Evolutionary conservation across 2,888 invertebrate species (phyloP), one percentile per base, ranked within the genome.

Genomic region (Epinotia demarniana): DNA sequence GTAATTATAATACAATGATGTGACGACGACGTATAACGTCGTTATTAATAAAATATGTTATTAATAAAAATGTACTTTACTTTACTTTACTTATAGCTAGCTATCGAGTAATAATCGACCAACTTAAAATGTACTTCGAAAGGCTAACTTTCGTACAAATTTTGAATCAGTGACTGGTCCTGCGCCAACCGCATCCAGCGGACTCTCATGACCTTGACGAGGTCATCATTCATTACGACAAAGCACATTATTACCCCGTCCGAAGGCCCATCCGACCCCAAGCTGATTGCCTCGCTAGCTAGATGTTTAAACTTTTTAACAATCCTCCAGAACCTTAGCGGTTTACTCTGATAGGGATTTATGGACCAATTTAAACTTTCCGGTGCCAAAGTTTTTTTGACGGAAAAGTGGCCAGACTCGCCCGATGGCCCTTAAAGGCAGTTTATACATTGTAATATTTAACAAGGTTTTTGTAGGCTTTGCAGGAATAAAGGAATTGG

Each of bases 331-430:
- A 57, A 66, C 75, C 61, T 72, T 60, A 60, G 64, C 71, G 75
- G 75, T 75, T 71, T 66, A n/a, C 71, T 60, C 58, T 13, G 62
- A 72, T 67, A 72, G 71, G 75, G 72, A 75, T 75, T 75, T 75
- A 75, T 75, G 61, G 66, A 16, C 61, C 75, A 75, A 75, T 75
- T 75, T 72, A 75, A 75, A 75, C 61, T 75, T 75, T 67, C 67
- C 33, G 27, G 16, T 61, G 33, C 61, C n/a, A 16, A 67, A 67
- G 60, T 71, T 75, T 75, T 75, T 71, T 73, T 66, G 66, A 55
- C 66, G 75, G 64, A 61, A 75, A 75, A 75, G 66, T 75, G 64
- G 66, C 19, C 53, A 53, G n/a, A 6, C 58, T 57, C 49, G 70
- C 58, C 64, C 60, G 53, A 66, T 71, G 70, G 64, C 16, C 9